phyloP scores from a whole-genome alignment of 2,888 invertebrate species.

The Coelinius sp. region DNA sequence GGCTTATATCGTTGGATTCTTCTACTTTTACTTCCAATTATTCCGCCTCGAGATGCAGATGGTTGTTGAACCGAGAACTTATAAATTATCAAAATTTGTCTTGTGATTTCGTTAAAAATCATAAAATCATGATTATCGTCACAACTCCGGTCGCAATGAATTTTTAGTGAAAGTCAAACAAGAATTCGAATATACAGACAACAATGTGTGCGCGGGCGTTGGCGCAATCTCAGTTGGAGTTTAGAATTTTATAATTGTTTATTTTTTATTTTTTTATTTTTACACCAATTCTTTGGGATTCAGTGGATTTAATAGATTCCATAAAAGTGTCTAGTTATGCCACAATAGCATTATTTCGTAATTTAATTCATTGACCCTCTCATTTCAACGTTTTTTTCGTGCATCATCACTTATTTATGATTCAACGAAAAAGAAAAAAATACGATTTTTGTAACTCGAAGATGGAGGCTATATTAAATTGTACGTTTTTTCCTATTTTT shows the following conservation, averaged over 20 bases:
- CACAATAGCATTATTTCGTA: neutral
- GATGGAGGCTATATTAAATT: conserved; percentile 50
- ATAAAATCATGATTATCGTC: neutral
- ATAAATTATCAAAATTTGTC: conserved; percentile 60
- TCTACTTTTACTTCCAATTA: conserved; percentile 61
- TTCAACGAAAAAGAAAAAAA: neutral
- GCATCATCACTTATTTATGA: conserved; percentile 13
- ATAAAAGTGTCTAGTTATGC: neutral
- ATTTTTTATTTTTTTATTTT: neutral
- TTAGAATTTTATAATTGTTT: neutral
- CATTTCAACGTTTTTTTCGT: neutral
- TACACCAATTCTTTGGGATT: too few relatives aligned
- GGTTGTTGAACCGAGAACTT: conserved; percentile 57
- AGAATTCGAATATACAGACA: neutral
- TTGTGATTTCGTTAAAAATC: conserved; percentile 46
- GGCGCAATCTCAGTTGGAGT: neutral
- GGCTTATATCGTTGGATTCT: conserved; percentile 60
- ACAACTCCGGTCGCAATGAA: neutral
- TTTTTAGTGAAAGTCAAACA: neutral
- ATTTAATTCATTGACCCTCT: conserved; percentile 21
- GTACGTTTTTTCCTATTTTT: conserved; percentile 39
- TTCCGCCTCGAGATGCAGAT: conserved; percentile 64
- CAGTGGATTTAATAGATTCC: neutral
- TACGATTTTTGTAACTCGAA: conserved; percentile 14
- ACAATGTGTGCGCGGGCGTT: neutral